phyloP scores from a whole-genome alignment of 2,797 vertebrate genomes.

The Allobates femoralis region DNA sequence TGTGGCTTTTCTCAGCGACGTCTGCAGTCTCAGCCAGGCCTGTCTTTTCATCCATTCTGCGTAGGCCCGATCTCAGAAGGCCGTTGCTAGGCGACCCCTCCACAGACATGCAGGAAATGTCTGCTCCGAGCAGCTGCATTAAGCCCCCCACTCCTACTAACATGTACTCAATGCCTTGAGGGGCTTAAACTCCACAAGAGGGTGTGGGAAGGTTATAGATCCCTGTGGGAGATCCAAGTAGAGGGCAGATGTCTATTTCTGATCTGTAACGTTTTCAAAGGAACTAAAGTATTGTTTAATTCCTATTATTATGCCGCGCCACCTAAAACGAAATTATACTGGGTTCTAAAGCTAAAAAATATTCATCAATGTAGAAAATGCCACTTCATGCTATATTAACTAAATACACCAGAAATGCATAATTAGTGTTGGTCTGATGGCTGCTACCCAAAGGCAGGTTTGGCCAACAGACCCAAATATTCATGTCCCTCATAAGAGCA shows the following conservation, averaged over 20 bases:
- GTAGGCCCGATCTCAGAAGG: constrained; percentile 48
- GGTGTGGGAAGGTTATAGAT: constrained; percentile 21
- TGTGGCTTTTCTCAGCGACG: constrained; percentile 62
- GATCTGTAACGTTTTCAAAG: constrained; percentile 9
- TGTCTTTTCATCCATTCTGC: constrained; percentile 45
- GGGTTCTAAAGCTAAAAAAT: neutral
- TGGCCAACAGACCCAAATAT: no score
- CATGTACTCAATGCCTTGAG: constrained; percentile 64
- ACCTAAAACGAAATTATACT: neutral
- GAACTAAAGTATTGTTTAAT: neutral
- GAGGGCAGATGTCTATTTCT: constrained; percentile 1
- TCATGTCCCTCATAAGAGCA: no score
- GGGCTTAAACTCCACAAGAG: constrained; percentile 54
- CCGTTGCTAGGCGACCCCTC: constrained; percentile 54
- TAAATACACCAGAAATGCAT: no score
- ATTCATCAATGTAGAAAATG: no score
- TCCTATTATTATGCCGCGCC: neutral
- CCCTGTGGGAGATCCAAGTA: constrained; percentile 24
- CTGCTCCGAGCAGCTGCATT: constrained; percentile 68
- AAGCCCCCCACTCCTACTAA: constrained; percentile 66
- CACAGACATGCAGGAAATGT: constrained; percentile 61
- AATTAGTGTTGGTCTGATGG: no score
- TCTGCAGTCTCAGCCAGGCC: constrained; percentile 32
- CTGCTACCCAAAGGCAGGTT: no score
- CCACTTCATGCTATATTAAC: no score